phyloP scores from a whole-genome alignment of 2,113 vertebrate species.

The Ivindomyrus marchei region DNA sequence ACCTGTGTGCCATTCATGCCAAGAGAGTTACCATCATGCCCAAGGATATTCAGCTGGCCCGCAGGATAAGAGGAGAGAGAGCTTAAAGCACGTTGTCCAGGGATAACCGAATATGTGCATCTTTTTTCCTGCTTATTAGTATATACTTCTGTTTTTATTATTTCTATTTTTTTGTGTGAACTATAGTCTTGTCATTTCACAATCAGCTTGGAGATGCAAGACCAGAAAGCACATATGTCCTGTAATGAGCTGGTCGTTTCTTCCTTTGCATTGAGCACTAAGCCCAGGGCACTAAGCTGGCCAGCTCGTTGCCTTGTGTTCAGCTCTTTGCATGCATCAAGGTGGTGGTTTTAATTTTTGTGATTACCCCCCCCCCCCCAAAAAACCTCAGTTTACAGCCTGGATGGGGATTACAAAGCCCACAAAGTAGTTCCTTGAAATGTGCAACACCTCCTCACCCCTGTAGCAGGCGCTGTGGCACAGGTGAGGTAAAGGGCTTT shows the following conservation, averaged over 20 bases:
- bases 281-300: not conserved
- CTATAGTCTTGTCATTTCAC: not conserved
- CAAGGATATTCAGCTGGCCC: conserved; percentile 73
- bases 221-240: not conserved
- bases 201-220: not conserved
- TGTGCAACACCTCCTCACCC: not conserved
- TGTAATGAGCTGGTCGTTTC: not conserved
- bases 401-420: not conserved
- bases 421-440: not conserved
- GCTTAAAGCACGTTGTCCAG: conserved; percentile 45
- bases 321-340: not conserved
- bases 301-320: not conserved
- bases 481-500: not conserved
- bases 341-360: not conserved
- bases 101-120: conserved; percentile 55
- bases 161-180: not conserved
- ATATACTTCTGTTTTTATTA: not conserved
- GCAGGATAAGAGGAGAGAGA: conserved; percentile 69
- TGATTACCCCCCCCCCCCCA: not conserved
- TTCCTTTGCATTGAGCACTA: not conserved
- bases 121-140: conserved; percentile 44
- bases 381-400: not conserved
- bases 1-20: conserved; percentile 67
- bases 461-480: not conserved
- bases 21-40: conserved; percentile 71